phyloP scores from a whole-genome alignment of 92 coral and sea anemone species.

The Hydrozoanthus gracilis region DNA sequence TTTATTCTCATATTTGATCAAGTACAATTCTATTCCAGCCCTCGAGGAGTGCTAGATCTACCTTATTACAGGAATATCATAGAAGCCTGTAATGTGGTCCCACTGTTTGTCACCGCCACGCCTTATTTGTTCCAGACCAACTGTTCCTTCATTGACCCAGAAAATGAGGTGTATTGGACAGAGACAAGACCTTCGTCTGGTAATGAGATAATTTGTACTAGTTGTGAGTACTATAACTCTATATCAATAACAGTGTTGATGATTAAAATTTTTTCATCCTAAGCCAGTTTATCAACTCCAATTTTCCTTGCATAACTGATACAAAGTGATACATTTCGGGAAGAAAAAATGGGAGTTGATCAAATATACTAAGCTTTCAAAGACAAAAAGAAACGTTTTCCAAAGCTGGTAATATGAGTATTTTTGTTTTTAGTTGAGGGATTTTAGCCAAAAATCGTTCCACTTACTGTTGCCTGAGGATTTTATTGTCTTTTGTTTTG shows the following conservation, averaged over 20 bases:
- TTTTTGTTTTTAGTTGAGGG: too few relatives aligned
- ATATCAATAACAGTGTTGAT: too few relatives aligned
- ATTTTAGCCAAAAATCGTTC: too few relatives aligned
- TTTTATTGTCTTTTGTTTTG: background rate
- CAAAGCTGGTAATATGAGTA: too few relatives aligned
- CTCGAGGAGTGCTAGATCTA: conserved; percentile 81
- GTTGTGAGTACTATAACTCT: background rate
- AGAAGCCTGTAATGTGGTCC: conserved; percentile 81
- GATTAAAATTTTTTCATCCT: too few relatives aligned
- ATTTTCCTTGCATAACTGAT: too few relatives aligned
- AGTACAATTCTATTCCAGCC: conserved; percentile 88
- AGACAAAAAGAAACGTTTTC: too few relatives aligned
- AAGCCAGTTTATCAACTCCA: too few relatives aligned
- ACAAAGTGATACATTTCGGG: too few relatives aligned
- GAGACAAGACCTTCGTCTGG: conserved; percentile 84
- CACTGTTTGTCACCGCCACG: conserved; percentile 86
- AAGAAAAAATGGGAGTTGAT: too few relatives aligned
- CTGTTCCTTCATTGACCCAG: conserved; percentile 90
- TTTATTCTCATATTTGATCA: conserved; percentile 91
- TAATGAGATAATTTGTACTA: conserved; percentile 17
- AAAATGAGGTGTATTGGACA: conserved; percentile 94
- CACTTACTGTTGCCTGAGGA: too few relatives aligned
- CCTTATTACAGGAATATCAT: conserved; percentile 90
- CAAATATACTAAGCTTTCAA: too few relatives aligned
- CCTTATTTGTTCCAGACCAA: conserved; percentile 94